These are phyloP conservation scores for Scaptomyza polygonia DNA, from an alignment of 2,888 invertebrate genomes.

Conservation along the genomic window DNA sequence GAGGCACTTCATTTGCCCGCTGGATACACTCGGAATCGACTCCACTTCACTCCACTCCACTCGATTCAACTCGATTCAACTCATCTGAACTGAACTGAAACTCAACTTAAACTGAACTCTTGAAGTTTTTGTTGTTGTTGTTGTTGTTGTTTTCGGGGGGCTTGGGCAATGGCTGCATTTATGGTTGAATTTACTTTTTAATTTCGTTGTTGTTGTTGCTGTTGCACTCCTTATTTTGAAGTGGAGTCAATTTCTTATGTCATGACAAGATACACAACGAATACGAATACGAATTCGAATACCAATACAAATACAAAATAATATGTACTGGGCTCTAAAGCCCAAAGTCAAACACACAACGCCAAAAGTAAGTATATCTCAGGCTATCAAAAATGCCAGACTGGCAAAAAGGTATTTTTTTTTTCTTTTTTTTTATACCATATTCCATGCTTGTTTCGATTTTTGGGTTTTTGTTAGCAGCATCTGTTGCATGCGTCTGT, in stretches of 20 bases:
- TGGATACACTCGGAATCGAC: conserved; percentile 42
- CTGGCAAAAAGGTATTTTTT: conserved; percentile 27
- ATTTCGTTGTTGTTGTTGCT: conserved; percentile 56
- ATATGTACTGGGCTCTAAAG: conserved; percentile 34
- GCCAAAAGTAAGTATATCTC: conserved; percentile 30
- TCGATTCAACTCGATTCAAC: conserved; percentile 19
- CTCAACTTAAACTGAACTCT: conserved; percentile 40
- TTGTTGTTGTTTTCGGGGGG: conserved; percentile 3
- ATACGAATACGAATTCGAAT: conserved; percentile 37
- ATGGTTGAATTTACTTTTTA: conserved; percentile 77
- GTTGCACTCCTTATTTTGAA: conserved; percentile 76
- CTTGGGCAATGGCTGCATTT: conserved; percentile 60
- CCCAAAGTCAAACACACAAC: conserved; percentile 45
- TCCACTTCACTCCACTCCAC: conserved; percentile 9
- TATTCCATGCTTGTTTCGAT: conserved; percentile 42
- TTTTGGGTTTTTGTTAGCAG: conserved; percentile 36
- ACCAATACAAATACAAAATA: conserved; percentile 34
- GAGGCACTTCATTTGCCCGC: conserved; percentile 65
- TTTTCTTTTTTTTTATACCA: conserved; percentile 27
- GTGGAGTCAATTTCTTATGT: conserved; percentile 80
- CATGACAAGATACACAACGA: conserved; percentile 69
- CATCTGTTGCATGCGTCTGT: conserved; percentile 49
- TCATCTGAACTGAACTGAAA: conserved; percentile 19
- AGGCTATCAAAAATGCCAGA: conserved; percentile 53
- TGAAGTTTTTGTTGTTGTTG: conserved; percentile 13